Evolutionary conservation across 2,113 vertebrate species (phyloP).

Genomic region (Lontra canadensis): DNA sequence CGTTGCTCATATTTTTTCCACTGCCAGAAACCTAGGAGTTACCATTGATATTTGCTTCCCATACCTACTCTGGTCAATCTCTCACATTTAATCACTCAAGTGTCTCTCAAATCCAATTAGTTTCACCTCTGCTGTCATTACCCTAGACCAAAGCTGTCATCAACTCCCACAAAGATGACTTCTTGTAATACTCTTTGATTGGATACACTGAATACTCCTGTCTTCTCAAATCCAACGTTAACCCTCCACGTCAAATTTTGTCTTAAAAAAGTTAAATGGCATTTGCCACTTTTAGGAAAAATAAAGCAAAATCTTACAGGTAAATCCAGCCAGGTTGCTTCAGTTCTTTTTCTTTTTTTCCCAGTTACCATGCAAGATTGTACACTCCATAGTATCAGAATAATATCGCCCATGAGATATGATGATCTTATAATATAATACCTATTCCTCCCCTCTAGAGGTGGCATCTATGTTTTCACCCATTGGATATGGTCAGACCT

Average conservation of each 20-base stretch:
- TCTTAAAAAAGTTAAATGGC: neutral
- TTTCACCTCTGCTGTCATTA: neutral
- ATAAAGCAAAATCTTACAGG: neutral
- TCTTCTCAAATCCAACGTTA: neutral
- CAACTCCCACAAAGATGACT: neutral
- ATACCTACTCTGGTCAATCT: neutral
- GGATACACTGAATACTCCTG: neutral
- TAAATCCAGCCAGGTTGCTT: neutral
- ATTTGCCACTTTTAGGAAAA: neutral
- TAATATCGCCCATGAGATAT: neutral
- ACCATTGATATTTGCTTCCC: neutral
- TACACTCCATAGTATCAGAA: neutral
- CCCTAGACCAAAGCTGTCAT: neutral
- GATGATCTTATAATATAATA: neutral
- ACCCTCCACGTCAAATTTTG: neutral
- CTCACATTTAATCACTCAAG: neutral
- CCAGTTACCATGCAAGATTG: neutral
- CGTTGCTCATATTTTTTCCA: neutral
- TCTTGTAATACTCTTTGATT: neutral
- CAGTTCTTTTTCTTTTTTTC: neutral
- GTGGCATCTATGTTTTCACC: fast-evolving
- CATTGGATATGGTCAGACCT: neutral
- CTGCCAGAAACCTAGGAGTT: neutral
- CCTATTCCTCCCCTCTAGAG: neutral
- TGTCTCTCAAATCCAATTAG: neutral